Conservation (phyloP, 1,140 invertebrate genomes). For the Drosophila lowei region DNA sequence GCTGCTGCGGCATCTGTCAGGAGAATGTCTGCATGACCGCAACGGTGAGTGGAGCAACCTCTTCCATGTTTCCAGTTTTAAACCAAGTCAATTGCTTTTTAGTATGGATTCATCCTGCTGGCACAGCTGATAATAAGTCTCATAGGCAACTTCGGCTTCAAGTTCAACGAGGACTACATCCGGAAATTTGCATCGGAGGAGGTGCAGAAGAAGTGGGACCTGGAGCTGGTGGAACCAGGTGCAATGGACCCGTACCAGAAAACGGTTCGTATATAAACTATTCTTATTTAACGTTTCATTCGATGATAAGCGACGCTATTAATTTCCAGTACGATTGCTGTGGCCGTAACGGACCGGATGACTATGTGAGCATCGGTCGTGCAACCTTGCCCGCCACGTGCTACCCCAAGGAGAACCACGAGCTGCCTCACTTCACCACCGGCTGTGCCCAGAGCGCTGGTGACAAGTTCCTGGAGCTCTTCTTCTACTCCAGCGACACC, state of each 20-base stretch:
- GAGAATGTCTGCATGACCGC: slow-evolving; percentile 70
- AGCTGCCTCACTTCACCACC: slow-evolving; percentile 18
- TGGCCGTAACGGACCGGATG: slow-evolving; percentile 59
- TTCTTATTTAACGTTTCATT: background rate
- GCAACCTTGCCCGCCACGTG: slow-evolving; percentile 42
- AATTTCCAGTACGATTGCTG: slow-evolving; percentile 63
- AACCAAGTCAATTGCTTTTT: slow-evolving; percentile 1
- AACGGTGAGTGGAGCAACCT: slow-evolving; percentile 60
- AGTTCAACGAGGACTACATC: slow-evolving; percentile 55
- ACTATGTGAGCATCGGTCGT: slow-evolving; percentile 56
- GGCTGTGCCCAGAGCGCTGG: slow-evolving; percentile 58
- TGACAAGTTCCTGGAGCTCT: slow-evolving; percentile 45
- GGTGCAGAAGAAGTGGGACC: slow-evolving; percentile 55
- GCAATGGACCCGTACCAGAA: slow-evolving; percentile 55
- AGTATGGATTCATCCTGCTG: slow-evolving; percentile 71
- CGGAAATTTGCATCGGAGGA: slow-evolving; percentile 51
- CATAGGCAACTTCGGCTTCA: slow-evolving; percentile 48
- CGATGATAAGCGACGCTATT: no score
- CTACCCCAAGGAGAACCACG: slow-evolving; percentile 35
- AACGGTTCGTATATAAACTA: slow-evolving; percentile 13
- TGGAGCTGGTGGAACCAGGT: slow-evolving; percentile 42
- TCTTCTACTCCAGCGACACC: slow-evolving; percentile 49
- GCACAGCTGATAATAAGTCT: slow-evolving; percentile 53
- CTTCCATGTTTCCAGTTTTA: background rate
- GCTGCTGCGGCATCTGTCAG: slow-evolving; percentile 74